Evolutionary conservation across 2,888 invertebrate genomes (phyloP), one percentile per base, ranked within the genome.

Genomic region (Drosophila nr. perissopoda): DNA sequence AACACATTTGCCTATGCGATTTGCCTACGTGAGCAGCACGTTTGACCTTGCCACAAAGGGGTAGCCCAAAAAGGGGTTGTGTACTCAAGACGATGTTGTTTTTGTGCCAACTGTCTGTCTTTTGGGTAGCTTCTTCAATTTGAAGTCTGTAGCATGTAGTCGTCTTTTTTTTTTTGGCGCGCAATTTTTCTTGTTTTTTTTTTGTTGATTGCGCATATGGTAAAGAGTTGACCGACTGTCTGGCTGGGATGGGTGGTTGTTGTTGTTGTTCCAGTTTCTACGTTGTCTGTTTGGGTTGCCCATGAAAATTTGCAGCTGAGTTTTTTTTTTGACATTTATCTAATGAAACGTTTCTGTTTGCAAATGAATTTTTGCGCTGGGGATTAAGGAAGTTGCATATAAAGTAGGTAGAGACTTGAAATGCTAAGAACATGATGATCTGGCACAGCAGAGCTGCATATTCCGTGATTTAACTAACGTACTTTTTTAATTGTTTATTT

Each of bases 201-300:
- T 25, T 29, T 49, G 49, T 49, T 27, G 27, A 49, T 49, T 64
- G 67, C 70, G 88, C 85, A 88, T 88, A 86, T 88, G 83, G 70
- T 74, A 89, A 89, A 51, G 83, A 86, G 83, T 76, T 86, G 90
- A 82, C 88, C 90, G 88, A 78, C 66, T 72, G 75, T 70, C 82
- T 59, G 60, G 48, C 5, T 72, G 76, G 62, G 54, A 65, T 79
- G 76, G 53, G 36, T 52, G 40, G 40, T 13, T 56, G 36, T 56
- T 62, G 40, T 13, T 62, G 54, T 46, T 58, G 40, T 54, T 27
- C 57, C 29, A 31, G 57, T 57, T 57, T 52, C 10, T 11, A 29
- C 31, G 59, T 46, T 63, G 66, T 70, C 64, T 62, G 7, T 27
- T 21, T 48, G 59, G 38, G 38, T 59, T 59, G 53, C 25, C 52